Percentiles rank a stretch among this genome's conserved stretches.
phyloP scores from a whole-genome alignment of 2,888 invertebrate species.

The Caenorhabditis drosophilae region DNA sequence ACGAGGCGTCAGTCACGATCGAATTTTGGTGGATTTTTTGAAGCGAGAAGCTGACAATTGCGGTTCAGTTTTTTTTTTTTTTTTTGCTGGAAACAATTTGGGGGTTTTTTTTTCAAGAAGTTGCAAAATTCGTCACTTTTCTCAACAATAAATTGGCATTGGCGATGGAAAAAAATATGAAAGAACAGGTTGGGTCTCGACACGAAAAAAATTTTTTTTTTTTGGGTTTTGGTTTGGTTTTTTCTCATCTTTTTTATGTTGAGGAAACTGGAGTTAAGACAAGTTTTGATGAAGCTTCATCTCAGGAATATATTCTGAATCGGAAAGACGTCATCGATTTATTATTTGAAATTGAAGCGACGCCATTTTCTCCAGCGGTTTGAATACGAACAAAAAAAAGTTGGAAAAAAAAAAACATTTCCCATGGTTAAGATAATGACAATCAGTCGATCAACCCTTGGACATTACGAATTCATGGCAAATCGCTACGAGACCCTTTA shows the following conservation, averaged over 20 bases:
- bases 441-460: slow-evolving; percentile 37
- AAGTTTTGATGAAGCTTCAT: too few species aligned
- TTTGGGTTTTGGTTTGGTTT: too few species aligned
- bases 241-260: too few species aligned
- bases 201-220: too few species aligned
- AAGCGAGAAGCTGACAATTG: slow-evolving; percentile 10
- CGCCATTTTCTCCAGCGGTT: not conserved
- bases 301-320: too few species aligned
- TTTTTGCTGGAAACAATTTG: too few species aligned
- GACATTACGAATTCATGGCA: slow-evolving; percentile 46
- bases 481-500: slow-evolving; percentile 44
- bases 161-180: not conserved
- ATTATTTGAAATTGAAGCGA: not conserved
- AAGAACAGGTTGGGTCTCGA: too few species aligned
- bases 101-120: not conserved
- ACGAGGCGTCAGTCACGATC: slow-evolving; percentile 18
- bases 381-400: not conserved
- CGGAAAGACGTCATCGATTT: not conserved
- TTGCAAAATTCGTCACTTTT: not conserved
- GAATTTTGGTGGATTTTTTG: slow-evolving; percentile 13
- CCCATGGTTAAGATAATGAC: slow-evolving; percentile 6
- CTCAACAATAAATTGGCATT: not conserved
- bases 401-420: not conserved
- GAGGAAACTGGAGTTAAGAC: too few species aligned
- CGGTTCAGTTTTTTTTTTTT: slow-evolving; percentile 10